These are phyloP conservation scores for Lates calcarifer DNA, from an alignment of 2,113 vertebrate species.

Conservation along the genomic window DNA sequence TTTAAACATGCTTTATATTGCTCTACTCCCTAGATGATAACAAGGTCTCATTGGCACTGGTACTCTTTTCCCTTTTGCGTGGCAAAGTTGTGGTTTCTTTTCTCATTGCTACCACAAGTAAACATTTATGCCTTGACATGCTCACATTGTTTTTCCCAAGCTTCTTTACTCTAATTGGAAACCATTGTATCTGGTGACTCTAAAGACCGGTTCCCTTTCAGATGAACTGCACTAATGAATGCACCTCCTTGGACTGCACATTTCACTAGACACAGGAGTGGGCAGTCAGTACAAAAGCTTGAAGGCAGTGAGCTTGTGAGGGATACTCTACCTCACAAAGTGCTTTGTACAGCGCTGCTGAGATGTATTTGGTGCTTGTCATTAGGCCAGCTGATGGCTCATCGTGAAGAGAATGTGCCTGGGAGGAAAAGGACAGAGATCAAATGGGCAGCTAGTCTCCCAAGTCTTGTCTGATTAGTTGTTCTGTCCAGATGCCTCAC, in stretches of 20 bases:
- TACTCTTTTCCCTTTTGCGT: conserved; percentile 31
- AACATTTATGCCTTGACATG: conserved; percentile 58
- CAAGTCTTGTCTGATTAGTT: conserved; percentile 70
- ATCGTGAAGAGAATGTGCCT: conserved; percentile 57
- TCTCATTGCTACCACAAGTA: conserved; percentile 50
- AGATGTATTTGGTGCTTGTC: conserved; percentile 58
- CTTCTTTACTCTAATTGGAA: conserved; percentile 61
- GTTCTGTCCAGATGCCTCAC: conserved; percentile 52
- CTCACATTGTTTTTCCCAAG: conserved; percentile 37
- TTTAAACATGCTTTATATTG: conserved; percentile 48
- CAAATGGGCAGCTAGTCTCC: conserved; percentile 64
- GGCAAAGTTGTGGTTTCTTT: conserved; percentile 45
- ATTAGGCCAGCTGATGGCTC: conserved; percentile 68
- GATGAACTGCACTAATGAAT: conserved; percentile 55
- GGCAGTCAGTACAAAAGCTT: conserved; percentile 35
- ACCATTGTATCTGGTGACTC: conserved; percentile 56
- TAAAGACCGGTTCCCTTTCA: conserved; percentile 35
- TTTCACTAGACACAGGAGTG: conserved; percentile 19
- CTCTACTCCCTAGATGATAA: conserved; percentile 60
- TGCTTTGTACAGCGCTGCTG: conserved; percentile 30
- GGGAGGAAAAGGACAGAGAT: conserved; percentile 65
- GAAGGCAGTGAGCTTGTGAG: conserved; percentile 9
- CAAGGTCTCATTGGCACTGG: conserved; percentile 39
- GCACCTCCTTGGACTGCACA: conserved; percentile 30
- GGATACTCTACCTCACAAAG: conserved; percentile 43